phyloP scores from a whole-genome alignment of 2,113 vertebrate species.

The Australoheros scitulus region DNA sequence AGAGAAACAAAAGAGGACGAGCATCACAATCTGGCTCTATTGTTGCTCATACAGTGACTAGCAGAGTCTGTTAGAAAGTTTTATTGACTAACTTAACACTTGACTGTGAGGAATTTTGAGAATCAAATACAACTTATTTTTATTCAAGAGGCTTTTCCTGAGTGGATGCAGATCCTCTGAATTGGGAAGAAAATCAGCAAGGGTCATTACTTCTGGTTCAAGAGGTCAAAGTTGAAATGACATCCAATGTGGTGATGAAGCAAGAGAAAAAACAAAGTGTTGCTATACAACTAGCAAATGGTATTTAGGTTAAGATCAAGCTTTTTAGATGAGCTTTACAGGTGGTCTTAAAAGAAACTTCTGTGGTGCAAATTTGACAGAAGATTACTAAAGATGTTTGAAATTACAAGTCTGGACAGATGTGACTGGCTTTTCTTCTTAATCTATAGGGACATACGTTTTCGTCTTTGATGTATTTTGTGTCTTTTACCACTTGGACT shows the following conservation, averaged over 20 bases:
- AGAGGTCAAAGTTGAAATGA: constrained; percentile 77
- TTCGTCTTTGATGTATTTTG: constrained; percentile 47
- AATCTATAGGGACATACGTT: constrained; percentile 8
- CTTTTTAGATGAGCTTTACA: constrained; percentile 38
- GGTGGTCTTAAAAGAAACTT: constrained; percentile 26
- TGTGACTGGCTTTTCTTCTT: constrained; percentile 12
- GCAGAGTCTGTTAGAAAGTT: constrained; percentile 62
- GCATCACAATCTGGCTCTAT: constrained; percentile 62
- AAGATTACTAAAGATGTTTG: constrained; percentile 47
- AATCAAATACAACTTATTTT: constrained; percentile 58
- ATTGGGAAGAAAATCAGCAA: constrained; percentile 41
- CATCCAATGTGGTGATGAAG: constrained; percentile 62
- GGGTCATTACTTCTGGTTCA: constrained; percentile 67
- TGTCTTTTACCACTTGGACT: constrained; percentile 26
- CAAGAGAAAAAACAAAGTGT: constrained; percentile 57
- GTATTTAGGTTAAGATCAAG: constrained; percentile 51
- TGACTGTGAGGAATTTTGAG: constrained; percentile 42
- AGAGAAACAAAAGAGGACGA: constrained; percentile 66
- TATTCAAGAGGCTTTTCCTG: constrained; percentile 33
- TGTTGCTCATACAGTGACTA: constrained; percentile 73
- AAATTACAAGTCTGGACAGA: constrained; percentile 30
- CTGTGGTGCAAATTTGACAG: constrained; percentile 32
- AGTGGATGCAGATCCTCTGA: constrained; percentile 35
- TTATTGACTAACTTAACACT: constrained; percentile 64
- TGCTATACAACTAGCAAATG: constrained; percentile 55